Base-by-base conservation (phyloP, 2,113 vertebrate species). In the Barbus barbus region DNA sequence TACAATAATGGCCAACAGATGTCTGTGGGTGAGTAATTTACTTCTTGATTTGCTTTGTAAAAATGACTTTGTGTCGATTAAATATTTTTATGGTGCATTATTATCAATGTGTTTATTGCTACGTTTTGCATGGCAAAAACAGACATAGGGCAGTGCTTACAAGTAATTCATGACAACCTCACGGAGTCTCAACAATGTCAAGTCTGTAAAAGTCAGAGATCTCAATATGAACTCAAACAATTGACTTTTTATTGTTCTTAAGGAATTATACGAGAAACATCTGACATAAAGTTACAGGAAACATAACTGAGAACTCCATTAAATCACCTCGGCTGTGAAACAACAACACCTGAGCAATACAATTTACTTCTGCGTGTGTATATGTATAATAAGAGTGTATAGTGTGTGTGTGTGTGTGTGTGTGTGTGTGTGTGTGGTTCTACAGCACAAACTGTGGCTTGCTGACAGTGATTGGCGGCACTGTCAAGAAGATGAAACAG, bases 391-490 rank as follows among this genome's bases (percentile, higher is more conserved):
- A 51, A 16, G 46, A 48, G 46, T 16, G 46, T 16, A 48, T 4
- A 48, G n/a, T 16, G 46, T n/a, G 84, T 48, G 0, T 48, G 46
- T 48, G 69, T 86, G 88, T 88, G 86, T 87, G 86, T n/a, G n/a
- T 16, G 46, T n/a, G 84, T 48, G 0, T 48, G 46, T 48, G 69
- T 86, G 88, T 88, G 86, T 87, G 86, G 85, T 91, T 93, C 93
- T 94, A 93, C 93, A 93, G 92, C 85, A 73, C 78, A 89, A 87
- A 91, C 63, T 33, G 91, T 87, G 89, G 89, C 88, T 84, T 81
- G 86, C 90, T 93, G 94, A 93, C 92, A 93, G 91, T 93, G 92
- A 93, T 89, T 93, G 93, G 92, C 91, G 92, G 90, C 82, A 90
- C 77, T 89, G 88, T 91, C 87, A 88, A 87, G 87, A 89, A 92